Percentiles rank a stretch among this genome's conserved stretches.
Evolutionary conservation across 2,113 vertebrate genomes (phyloP).

Genomic region (Ictidomys tridecemlineatus): DNA sequence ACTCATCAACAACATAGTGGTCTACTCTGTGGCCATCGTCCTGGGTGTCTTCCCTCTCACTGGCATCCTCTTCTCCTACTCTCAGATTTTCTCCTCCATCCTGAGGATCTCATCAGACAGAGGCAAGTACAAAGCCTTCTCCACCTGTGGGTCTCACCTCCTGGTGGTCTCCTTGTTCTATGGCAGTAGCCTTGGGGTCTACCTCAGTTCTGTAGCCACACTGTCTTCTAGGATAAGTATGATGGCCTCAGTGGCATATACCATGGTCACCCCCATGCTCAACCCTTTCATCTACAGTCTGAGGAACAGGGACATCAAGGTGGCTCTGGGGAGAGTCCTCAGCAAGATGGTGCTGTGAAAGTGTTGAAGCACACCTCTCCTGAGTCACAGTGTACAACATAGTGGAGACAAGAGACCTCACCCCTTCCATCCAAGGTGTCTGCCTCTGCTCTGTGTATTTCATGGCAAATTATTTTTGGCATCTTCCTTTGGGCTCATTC

Average conservation of each 20-base stretch:
- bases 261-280: neutral
- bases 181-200: neutral
- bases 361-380: neutral
- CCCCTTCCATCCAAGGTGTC: neutral
- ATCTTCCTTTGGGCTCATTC: neutral
- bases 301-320: neutral
- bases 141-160: neutral
- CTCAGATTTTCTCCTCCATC: conserved; percentile 56
- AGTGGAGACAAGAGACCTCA: neutral
- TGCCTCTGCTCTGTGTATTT: neutral
- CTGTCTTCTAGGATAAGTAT: no score
- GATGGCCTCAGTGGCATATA: neutral
- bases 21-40: neutral
- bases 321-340: neutral
- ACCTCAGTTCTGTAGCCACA: neutral
- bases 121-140: neutral
- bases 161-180: neutral
- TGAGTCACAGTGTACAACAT: neutral
- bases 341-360: neutral
- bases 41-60: neutral
- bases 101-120: conserved; percentile 27
- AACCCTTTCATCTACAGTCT: neutral
- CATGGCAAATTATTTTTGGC: neutral
- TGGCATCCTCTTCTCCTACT: conserved; percentile 61
- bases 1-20: neutral